Evolutionary conservation across 2,113 vertebrate species (phyloP).

Genomic region (Orthonyx spaldingii): DNA sequence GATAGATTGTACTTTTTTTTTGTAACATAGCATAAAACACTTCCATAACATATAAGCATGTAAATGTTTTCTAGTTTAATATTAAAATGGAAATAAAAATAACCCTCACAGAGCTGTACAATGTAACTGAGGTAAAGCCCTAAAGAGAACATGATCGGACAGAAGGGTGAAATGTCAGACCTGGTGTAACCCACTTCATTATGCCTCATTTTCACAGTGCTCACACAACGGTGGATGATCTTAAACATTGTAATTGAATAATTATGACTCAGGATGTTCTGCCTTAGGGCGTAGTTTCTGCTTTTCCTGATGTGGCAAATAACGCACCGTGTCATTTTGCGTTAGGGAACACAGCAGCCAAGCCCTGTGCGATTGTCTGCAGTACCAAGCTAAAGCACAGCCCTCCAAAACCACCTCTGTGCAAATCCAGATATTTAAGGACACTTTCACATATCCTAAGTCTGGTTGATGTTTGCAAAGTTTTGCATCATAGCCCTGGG

Average conservation of each 20-base stretch:
- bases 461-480: neutral
- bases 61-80: neutral
- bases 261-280: conserved; percentile 49
- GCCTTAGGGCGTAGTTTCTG: conserved; percentile 10
- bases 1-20: neutral
- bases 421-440: neutral
- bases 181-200: conserved; percentile 25
- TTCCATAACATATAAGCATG: neutral
- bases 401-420: neutral
- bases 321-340: conserved; percentile 13
- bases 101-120: neutral
- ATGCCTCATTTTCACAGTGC: neutral
- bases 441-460: neutral
- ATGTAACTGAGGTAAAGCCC: neutral
- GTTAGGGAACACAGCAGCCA: neutral
- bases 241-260: conserved; percentile 50
- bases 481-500: neutral
- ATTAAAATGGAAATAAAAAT: neutral
- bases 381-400: neutral
- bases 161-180: conserved; percentile 14
- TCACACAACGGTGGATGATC: conserved; percentile 35
- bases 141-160: neutral
- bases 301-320: conserved; percentile 47
- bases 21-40: neutral
- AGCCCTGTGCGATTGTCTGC: neutral